phyloP scores from a whole-genome alignment of 2,888 invertebrate species.

The Drosophila pseudotalamancana region DNA sequence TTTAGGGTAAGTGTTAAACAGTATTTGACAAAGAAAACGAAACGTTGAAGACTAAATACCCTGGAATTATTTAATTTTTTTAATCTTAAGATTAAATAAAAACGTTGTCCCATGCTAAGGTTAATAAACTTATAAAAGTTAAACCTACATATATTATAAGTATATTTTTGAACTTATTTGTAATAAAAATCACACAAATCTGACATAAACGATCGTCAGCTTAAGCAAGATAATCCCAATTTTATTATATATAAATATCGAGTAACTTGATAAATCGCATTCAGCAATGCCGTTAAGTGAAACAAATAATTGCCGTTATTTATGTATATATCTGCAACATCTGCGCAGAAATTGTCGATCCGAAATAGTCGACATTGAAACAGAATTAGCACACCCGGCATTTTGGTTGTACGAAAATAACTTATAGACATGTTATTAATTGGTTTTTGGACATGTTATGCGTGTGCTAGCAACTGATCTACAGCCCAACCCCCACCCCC shows the following conservation, averaged over 20 bases:
- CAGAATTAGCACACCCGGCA: constrained; percentile 51
- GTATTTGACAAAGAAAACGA: neutral
- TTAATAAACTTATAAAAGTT: too few relatives aligned
- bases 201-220: constrained; percentile 1
- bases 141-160: neutral
- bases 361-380: constrained; percentile 75
- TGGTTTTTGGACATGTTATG: constrained; percentile 69
- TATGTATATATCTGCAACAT: constrained; percentile 45
- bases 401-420: constrained; percentile 59
- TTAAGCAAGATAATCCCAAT: constrained; percentile 8
- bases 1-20: neutral
- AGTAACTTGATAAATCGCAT: constrained; percentile 14
- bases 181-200: neutral
- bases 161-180: neutral
- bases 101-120: too few relatives aligned
- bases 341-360: constrained; percentile 26
- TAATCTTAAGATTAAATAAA: too few relatives aligned
- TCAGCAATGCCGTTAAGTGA: neutral
- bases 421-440: constrained; percentile 64
- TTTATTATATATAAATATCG: neutral
- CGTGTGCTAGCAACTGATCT: constrained; percentile 22
- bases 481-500: neutral
- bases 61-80: too few relatives aligned
- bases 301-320: constrained; percentile 29
- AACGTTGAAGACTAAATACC: neutral